Conservation (phyloP, 2,888 invertebrate species). For the Noctua comes region DNA sequence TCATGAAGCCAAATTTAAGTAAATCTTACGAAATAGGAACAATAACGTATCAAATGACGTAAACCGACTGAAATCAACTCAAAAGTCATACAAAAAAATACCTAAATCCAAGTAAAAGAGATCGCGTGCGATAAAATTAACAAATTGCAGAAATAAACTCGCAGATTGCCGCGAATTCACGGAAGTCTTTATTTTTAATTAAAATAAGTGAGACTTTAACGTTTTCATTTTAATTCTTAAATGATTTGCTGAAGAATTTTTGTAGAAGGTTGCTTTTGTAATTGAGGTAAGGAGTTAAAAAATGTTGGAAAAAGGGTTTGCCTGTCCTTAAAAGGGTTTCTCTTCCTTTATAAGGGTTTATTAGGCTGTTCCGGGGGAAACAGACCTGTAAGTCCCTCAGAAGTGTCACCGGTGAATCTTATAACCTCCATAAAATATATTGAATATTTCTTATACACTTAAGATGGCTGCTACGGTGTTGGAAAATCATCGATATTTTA, state of each 20-base stretch:
- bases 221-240: constrained; percentile 37
- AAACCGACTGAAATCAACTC: constrained; percentile 20
- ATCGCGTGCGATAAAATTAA: constrained; percentile 73
- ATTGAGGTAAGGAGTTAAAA: background rate
- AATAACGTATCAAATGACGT: constrained; percentile 2
- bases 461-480: background rate
- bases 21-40: constrained; percentile 3
- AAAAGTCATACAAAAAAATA: constrained; percentile 41
- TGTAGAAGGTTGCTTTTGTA: background rate
- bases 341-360: background rate
- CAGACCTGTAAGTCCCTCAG: background rate
- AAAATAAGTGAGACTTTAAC: constrained; percentile 53
- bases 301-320: background rate
- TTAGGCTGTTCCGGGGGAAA: background rate
- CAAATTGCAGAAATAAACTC: constrained; percentile 71
- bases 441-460: background rate
- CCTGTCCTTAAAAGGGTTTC: background rate
- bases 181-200: constrained; percentile 63
- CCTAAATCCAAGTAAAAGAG: constrained; percentile 46
- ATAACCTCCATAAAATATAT: background rate
- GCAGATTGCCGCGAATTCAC: constrained; percentile 65
- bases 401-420: background rate
- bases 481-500: background rate
- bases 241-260: constrained; percentile 13
- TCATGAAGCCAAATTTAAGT: background rate